Evolutionary conservation across 1,140 invertebrate species (phyloP).

Genomic region (Lepidurus couesii): DNA sequence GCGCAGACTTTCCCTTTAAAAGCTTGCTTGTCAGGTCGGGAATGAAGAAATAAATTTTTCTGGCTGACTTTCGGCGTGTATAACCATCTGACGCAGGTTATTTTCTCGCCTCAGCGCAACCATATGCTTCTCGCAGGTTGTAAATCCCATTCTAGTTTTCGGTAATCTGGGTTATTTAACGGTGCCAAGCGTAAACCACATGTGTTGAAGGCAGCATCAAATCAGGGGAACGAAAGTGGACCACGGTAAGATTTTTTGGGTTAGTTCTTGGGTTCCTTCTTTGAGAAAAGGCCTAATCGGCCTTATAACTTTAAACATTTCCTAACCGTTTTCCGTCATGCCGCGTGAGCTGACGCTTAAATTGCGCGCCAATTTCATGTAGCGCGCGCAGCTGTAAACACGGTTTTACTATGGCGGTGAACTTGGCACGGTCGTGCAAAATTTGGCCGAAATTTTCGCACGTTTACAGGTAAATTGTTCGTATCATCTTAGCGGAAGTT

Average conservation of each 20-base stretch:
- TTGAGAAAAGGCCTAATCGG: background rate
- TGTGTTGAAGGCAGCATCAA: background rate
- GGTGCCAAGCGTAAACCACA: background rate
- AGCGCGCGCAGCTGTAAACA: background rate
- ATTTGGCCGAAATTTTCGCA: background rate
- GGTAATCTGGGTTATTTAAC: background rate
- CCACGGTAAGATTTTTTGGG: background rate
- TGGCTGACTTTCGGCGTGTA: background rate
- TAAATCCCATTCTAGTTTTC: background rate
- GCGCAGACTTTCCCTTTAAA: background rate
- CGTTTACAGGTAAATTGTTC: background rate
- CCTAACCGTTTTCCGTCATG: no score
- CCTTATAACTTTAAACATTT: no score
- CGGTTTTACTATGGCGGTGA: background rate
- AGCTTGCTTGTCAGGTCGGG: background rate
- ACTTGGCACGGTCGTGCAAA: background rate
- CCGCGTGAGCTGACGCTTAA: no score
- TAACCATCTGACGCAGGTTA: background rate
- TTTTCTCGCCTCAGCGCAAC: background rate
- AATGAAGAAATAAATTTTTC: background rate
- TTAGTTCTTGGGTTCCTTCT: background rate
- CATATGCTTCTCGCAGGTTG: slow-evolving; percentile 1
- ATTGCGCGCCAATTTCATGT: background rate
- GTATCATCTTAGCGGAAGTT: background rate
- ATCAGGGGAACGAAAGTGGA: background rate